Base-by-base conservation (phyloP, 2,888 invertebrate genomes). In the Ceraclea dissimilis region DNA sequence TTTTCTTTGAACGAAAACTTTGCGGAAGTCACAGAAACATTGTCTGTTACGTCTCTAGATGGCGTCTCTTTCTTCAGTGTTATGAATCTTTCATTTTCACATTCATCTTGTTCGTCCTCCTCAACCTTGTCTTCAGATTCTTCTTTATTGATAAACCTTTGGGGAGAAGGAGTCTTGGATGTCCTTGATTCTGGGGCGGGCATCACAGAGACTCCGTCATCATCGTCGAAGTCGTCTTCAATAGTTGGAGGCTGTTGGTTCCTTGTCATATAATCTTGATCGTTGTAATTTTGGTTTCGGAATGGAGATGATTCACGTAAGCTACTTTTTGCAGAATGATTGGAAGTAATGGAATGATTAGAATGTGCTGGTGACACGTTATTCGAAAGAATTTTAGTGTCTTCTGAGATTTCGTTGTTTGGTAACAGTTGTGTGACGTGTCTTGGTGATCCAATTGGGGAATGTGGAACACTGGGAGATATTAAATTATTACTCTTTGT, bases 21-120 rank as follows among this genome's bases (percentile, higher is more conserved):
- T 17, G 47, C 52, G 5, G 52, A 48, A 13, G 52, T n/a, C 1
- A 52, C 22, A 1, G 58, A 58, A 22, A 10, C 46, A 8, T 52
- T 39, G 26, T 58, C 58, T n/a, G 22, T 33, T 13, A 47, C 39
- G 18, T 54, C 58, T 52, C 52, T 51, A 1, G 55, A 21, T 13
- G 59, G 59, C 43, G 54, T 57, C 16, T 58, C 59, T 22, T 39
- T 49, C 51, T 62, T 62, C 26, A 63, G 33, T 33, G 61, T 63
- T 21, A 63, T 63, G 46, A 63, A 63, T 54, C 63, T 52, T 33
- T 63, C 60, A 48, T 63, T 61, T 16, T 52, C 53, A 33, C 33
- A 44, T 2, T 39, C 19, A 39, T 60, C 56, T 8, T 58, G 39
- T 51, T 63, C 62, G 19, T 52, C 53, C 26, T 39, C 48, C 2